Conservation (phyloP, 53 echinoderm and acorn worm genomes). For the Paelopatides confundens region DNA sequence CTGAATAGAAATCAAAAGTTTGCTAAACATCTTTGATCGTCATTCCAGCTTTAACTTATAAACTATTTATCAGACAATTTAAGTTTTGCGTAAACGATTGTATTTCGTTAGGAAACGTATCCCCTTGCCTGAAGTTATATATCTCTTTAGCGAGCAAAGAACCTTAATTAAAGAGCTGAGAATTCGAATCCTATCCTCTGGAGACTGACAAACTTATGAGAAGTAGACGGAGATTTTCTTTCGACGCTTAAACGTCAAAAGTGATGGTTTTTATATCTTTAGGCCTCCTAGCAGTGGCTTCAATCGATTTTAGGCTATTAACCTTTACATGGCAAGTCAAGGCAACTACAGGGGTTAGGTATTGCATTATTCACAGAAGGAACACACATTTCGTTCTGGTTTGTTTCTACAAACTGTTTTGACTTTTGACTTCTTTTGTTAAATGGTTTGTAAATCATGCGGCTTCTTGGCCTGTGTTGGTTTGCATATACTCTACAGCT, state of each 20-base stretch:
- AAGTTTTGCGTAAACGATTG: neutral
- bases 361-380: neutral
- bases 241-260: slow-evolving; percentile 39
- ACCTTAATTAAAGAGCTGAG: slow-evolving; percentile 41
- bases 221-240: neutral
- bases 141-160: neutral
- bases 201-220: slow-evolving; percentile 28
- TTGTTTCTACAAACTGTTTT: neutral
- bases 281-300: slow-evolving; percentile 26
- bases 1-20: neutral
- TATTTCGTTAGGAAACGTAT: slow-evolving; percentile 19
- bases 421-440: neutral
- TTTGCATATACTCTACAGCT: too few relatives aligned
- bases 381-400: neutral
- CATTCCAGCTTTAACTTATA: neutral
- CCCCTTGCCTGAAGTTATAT: slow-evolving; percentile 6
- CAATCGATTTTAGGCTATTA: slow-evolving; percentile 40
- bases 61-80: neutral
- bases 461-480: too few relatives aligned
- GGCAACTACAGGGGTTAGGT: neutral
- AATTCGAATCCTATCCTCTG: slow-evolving; percentile 14
- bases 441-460: too few relatives aligned
- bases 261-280: slow-evolving; percentile 34
- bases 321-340: slow-evolving; percentile 16
- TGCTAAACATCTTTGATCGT: neutral